A percentile compares a stretch with the other conserved stretches of the same genome.
Conservation (phyloP, 2,113 vertebrate genomes). For the Cyprinodon tularosa region DNA sequence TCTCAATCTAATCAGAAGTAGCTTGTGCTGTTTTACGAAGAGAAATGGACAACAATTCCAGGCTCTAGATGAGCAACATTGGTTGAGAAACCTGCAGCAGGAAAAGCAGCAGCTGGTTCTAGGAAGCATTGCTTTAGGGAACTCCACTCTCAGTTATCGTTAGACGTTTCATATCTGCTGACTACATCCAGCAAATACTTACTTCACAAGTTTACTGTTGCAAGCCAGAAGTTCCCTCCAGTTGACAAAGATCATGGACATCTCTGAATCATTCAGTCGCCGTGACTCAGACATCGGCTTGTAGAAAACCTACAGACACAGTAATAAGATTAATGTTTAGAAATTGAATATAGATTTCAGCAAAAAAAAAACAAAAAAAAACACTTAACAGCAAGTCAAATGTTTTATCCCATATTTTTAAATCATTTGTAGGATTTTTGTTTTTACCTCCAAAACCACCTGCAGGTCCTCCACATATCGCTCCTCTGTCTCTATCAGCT, state of each 20-base stretch:
- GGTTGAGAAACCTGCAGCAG: too few relatives aligned
- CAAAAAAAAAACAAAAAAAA: background rate
- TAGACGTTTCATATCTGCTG: background rate
- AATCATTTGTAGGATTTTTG: conserved; percentile 2
- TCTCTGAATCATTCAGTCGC: conserved; percentile 86
- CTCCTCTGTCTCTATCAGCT: conserved; percentile 93
- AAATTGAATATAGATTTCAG: background rate
- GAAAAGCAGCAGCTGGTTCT: too few relatives aligned
- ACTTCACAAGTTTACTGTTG: conserved; percentile 92
- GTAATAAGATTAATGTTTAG: background rate
- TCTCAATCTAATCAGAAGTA: too few relatives aligned
- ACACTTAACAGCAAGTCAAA: background rate
- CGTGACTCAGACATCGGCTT: conserved; percentile 91
- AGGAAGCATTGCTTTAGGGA: too few relatives aligned
- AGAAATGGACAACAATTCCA: too few relatives aligned
- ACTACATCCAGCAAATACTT: conserved; percentile 34
- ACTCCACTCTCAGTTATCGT: too few relatives aligned
- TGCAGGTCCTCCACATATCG: conserved; percentile 91
- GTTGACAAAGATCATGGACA: conserved; percentile 94
- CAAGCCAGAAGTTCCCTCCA: conserved; percentile 95
- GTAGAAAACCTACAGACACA: conserved; percentile 86
- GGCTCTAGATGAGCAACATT: too few relatives aligned
- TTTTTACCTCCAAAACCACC: conserved; percentile 89
- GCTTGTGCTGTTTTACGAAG: too few relatives aligned
- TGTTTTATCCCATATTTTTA: background rate